Base-by-base conservation (phyloP, 2,888 invertebrate genomes). In the Apodemia zela region DNA sequence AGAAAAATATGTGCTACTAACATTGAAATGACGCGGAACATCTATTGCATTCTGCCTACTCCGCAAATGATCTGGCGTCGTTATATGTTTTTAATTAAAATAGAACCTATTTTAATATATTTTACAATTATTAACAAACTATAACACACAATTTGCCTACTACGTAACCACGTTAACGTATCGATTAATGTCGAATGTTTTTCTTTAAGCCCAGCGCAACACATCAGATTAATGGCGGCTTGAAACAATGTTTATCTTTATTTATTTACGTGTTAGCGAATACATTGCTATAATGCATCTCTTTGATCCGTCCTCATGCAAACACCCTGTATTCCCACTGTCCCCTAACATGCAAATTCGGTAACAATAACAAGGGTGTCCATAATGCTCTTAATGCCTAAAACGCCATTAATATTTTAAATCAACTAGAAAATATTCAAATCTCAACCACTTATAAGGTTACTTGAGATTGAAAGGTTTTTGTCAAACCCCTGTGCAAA, bases 371-470 rank as follows among this genome's bases (percentile, higher is more conserved):
- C 90, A 89, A 86, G 90, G 90, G 90, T 79, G 80, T 71, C 72
- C 72, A 78, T 86, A 87, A 88, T 86, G 79, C 87, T 80, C 84
- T 87, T 89, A 89, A 89, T 85, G 83, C 88, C 71, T 72, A 74
- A 78, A 80, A 81, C 79, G 78, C 82, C 88, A 87, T 91, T 90
- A 90, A 90, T 90, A 90, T 90, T 90, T 89, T 77, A 89, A 87
- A 86, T 82, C 85, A 85, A 89, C 84, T 86, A 84, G 78, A 85
- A 87, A 82, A 81, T 81, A 84, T 84, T 83, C 78, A 82, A 84
- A 85, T 83, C 76, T 72, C 75, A 64, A 68, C 69, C 75, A 71
- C 73, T 73, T 54, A 54, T 54, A 54, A 54, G 54, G 54, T 25
- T 54, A 25, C 54, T 54, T 54, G 13, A 54, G 21, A 54, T 54